Evolutionary conservation across 2,113 vertebrate species (phyloP), one percentile per base, ranked within the genome.

Genomic region (Psittacara wagleri): DNA sequence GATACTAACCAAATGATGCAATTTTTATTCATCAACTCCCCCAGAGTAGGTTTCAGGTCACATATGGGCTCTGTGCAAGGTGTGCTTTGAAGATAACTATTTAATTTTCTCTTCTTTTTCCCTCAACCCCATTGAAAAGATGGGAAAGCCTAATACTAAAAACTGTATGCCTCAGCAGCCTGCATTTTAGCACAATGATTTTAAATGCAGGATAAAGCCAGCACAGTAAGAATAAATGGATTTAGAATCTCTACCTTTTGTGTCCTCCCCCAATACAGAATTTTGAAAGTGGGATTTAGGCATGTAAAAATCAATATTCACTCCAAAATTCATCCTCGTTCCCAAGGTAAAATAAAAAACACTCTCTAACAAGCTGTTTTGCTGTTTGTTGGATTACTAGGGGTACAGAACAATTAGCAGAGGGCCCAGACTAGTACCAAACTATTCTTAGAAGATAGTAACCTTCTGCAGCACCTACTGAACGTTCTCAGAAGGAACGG

Each of bases 11-110:
- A 83, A 88, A 8, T 66, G 14, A 46, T 37, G 44, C 75, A 1
- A 46, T 82, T 95, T 94, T 86, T 92, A 88, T 84, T 96, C 77
- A 90, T 57, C n/a, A 78, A 6, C 35, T 79, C 25, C n/a, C 22
- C 10, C 25, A 44, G 82, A 57, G 28, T 37, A 87, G 48, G 33
- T 87, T 94, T 93, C 41, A 70, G 83, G 49, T 92, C 55, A 78
- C 43, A 68, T 28, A 59, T 13, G 75, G 46, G 73, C 51, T 92
- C n/a, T 72, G 27, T 72, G 72, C 46, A 95, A 96, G 44, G 64
- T 96, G 91, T 54, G 24, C 84, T 97, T 97, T 96, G 94, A 96
- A 97, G 95, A 96, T 92, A 94, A 63, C 37, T 83, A 17, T 63
- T 90, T 90, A 90, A 95, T 96, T 96, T 95, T 74, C 80, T 61